Conservation (phyloP, 1,140 invertebrate species). For the Cotesia typhae region DNA sequence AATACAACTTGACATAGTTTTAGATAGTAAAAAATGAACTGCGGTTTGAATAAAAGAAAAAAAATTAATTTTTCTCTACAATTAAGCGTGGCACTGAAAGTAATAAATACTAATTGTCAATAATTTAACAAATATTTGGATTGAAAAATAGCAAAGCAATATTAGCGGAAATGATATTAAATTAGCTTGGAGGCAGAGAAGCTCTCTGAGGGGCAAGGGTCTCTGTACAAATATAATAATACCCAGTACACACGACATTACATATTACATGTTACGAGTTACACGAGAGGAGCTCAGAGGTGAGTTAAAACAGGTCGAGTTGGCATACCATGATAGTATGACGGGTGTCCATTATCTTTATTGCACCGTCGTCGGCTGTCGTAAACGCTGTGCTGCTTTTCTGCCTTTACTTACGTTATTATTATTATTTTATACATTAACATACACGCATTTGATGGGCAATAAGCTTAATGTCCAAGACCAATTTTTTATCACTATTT, state of each 20-base stretch:
- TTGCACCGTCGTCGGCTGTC: conserved; percentile 19
- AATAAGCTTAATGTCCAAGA: conserved; percentile 3
- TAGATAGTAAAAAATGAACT: no score
- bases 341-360: conserved; percentile 20
- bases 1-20: no score
- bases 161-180: conserved; percentile 29
- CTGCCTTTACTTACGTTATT: background rate
- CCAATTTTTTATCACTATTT: background rate
- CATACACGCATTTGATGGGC: background rate
- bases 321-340: background rate
- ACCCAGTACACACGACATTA: background rate
- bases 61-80: no score
- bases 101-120: no score
- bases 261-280: background rate
- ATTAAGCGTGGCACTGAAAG: no score
- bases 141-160: background rate
- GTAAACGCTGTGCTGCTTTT: background rate
- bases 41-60: no score
- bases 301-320: conserved; percentile 21
- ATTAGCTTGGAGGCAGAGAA: conserved; percentile 24
- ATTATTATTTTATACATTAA: no score
- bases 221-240: background rate
- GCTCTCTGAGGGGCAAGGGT: conserved; percentile 22
- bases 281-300: conserved; percentile 7
- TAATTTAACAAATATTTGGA: background rate